Conservation (phyloP, 2,113 vertebrate species). For the Tyto alba region DNA sequence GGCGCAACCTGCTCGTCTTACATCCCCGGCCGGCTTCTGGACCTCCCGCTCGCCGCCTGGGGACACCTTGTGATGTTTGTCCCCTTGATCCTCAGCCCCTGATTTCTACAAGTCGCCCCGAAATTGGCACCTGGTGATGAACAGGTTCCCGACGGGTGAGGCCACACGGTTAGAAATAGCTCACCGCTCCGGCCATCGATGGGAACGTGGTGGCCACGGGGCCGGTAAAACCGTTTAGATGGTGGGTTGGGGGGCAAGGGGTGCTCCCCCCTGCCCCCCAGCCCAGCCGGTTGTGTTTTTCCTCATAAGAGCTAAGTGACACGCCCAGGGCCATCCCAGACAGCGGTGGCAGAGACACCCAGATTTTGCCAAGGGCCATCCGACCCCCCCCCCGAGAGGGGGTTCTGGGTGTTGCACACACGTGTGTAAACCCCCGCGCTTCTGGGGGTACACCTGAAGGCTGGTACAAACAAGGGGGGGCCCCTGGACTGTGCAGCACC, state of each 20-base stretch:
- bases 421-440: too few species aligned
- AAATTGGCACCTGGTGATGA: not conserved
- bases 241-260: not conserved
- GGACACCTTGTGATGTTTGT: not conserved
- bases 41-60: not conserved
- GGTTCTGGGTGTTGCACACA: not conserved
- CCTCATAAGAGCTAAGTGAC: not conserved
- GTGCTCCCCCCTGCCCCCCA: not conserved
- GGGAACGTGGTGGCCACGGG: not conserved
- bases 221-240: not conserved
- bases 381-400: accelerated
- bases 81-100: accelerated
- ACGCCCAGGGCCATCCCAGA: not conserved
- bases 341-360: not conserved
- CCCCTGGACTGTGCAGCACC: not conserved
- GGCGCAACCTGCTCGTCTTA: not conserved
- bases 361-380: not conserved
- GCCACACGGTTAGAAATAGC: not conserved
- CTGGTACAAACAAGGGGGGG: not conserved
- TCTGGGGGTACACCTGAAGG: not conserved
- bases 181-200: accelerated
- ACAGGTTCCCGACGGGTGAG: not conserved
- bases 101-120: not conserved
- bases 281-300: not conserved
- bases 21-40: not conserved